phyloP scores from a whole-genome alignment of 2,113 vertebrate genomes.

The Pseudorasbora parva region DNA sequence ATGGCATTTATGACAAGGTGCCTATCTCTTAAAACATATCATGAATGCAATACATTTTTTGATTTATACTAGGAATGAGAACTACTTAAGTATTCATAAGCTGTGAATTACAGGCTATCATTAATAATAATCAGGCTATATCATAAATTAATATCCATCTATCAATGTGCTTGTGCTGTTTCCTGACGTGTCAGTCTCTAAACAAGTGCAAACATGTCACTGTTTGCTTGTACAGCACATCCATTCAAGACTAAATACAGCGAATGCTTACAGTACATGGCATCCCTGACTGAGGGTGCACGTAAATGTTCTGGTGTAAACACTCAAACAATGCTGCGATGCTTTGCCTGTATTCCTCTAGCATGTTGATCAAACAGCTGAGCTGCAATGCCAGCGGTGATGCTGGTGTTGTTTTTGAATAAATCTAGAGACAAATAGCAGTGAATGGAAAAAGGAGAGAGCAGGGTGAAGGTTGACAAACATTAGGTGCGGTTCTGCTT shows the following conservation, averaged over 20 bases:
- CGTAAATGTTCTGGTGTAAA: constrained; percentile 37
- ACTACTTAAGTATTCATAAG: neutral
- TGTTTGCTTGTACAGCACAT: neutral
- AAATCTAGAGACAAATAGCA: neutral
- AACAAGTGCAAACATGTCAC: neutral
- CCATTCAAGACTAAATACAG: neutral
- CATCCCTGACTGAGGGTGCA: neutral
- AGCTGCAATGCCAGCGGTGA: constrained; percentile 11
- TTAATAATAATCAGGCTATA: neutral
- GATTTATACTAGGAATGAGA: neutral
- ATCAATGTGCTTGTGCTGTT: neutral
- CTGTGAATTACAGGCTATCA: neutral
- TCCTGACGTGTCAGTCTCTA: neutral
- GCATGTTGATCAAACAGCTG: constrained; percentile 46
- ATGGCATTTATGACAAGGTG: neutral
- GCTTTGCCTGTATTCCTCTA: constrained; percentile 38
- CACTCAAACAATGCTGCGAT: constrained; percentile 17
- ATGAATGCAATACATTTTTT: neutral
- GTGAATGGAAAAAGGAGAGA: constrained; percentile 18
- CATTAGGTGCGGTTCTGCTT: constrained; percentile 48
- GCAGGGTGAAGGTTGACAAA: constrained; percentile 49
- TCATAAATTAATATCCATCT: neutral
- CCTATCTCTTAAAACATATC: neutral
- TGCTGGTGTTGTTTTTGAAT: neutral
- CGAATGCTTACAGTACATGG: constrained; percentile 8